Base-by-base conservation (phyloP, 2,797 vertebrate genomes). In the Sebastolobus alascanus region DNA sequence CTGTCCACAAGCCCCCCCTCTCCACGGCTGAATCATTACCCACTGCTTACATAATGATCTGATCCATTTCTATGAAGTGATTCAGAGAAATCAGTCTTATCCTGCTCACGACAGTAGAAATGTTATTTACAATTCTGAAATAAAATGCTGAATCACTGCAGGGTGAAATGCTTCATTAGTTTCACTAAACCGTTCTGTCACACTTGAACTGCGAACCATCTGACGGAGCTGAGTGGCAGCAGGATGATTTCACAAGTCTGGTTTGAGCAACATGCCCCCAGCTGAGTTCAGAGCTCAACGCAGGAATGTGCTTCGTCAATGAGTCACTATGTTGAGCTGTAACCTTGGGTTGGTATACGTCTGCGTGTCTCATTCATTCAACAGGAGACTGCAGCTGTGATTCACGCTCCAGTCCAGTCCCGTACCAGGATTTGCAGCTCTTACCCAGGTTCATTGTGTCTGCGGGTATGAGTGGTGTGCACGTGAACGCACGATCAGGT, bases 291-390 rank as follows among this genome's bases (percentile, higher is more conserved):
- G 67, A 58, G 75, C 79, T 80, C 75, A 58, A 33, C 16, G 6
- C 78, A 69, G 90, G 90, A 94, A 93, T 93, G 79, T 77, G 81
- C 78, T 89, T 88, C 20, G 89, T 93, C 87, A 93, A 88, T 93
- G 90, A 94, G 87, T 94, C 88, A 93, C 79, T 40, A 50, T 50
- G 82, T 75, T 80, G 69, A 80, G 82, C 87, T 84, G 75, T 73
- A 80, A 85, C 86, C 82, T 86, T 76, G 80, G 67, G 52, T 54
- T 76, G 60, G 71, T 81, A 78, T 89, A 60, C 8, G 59, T 84
- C 65, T 73, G 35, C 65, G 56, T 56, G 55, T 87, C 59, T 90
- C 84, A 79, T 83, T 88, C 79, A 82, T 90, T 86, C 83, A 72
- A 77, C 38, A 56, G 40, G 50, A 79, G 67, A 75, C 70, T 54